Evolutionary conservation across 2,113 vertebrate genomes (phyloP), one percentile per base, ranked within the genome.

Genomic region (Colossoma macropomum): DNA sequence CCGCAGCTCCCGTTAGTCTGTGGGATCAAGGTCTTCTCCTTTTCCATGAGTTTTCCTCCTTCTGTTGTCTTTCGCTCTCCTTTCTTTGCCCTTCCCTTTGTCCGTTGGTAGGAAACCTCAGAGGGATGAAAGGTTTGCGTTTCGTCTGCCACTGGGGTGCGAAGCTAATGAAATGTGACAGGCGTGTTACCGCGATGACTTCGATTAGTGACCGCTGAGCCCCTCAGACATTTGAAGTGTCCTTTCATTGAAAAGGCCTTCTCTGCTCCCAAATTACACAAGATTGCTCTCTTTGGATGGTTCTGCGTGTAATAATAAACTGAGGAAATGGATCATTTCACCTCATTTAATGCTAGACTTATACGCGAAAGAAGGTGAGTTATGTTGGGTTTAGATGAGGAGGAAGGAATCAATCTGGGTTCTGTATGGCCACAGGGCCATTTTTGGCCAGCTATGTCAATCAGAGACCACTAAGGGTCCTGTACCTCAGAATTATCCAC

Each of bases 281-380:
- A 90, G 86, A 90, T 92, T 86, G 89, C 66, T 90, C 48, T 86
- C 89, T 92, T 90, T 89, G 89, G 90, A 90, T 89, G 89, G 90
- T 86, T 71, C 77, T 38, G 84, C 87, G 88, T 90, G 89, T 75
- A 93, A 92, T 89, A 92, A 92, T 91, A 92, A 94, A 91, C 87
- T 54, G 71, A 90, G 90, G 90, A 92, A 91, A 92, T 92, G 87
- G 89, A 85, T 17, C 34, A 84, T 87, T 81, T 92, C 87, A 86
- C 87, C 81, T 88, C 84, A 89, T 86, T 84, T 88, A 83, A 90
- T 91, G 86, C 87, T 89, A 86, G 86, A 84, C 86, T 91, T 88
- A 86, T 89, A 90, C 85, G 80, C 85, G 84, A 88, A 80, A 81
- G 88, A 86, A 88, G 82, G 81, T 69, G 88, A 86, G 90, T 81